Percentiles rank a stretch among this genome's conserved stretches.
phyloP scores from a whole-genome alignment of 2,888 invertebrate species.

The Pseudococcus viburni region DNA sequence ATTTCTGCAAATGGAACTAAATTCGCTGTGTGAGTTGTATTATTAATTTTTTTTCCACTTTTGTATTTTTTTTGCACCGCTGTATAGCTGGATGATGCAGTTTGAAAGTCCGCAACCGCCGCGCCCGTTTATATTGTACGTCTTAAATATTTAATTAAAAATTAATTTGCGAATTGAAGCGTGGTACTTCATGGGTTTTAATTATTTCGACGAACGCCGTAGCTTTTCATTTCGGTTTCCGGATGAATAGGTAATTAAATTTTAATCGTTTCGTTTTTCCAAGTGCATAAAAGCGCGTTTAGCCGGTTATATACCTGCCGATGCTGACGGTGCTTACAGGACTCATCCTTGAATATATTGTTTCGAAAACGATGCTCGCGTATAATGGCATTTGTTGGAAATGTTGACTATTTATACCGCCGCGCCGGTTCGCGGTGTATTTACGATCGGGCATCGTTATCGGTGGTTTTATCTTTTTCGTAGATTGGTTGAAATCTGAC shows the following conservation, averaged over 20 bases:
- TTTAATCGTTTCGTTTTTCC: conserved; percentile 53
- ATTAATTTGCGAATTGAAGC: conserved; percentile 50
- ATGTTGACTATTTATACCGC: too few species aligned
- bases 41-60: conserved; percentile 48
- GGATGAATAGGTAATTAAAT: conserved; percentile 31
- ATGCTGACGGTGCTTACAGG: too few species aligned
- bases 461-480: too few species aligned
- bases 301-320: too few species aligned
- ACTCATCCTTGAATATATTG: too few species aligned
- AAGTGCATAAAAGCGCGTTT: background rate
- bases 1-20: conserved; percentile 51
- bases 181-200: conserved; percentile 22
- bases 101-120: background rate
- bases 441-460: too few species aligned
- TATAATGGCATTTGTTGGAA: too few species aligned
- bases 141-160: conserved; percentile 54
- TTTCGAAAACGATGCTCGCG: too few species aligned
- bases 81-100: background rate
- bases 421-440: too few species aligned
- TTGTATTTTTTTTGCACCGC: background rate
- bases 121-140: conserved; percentile 4
- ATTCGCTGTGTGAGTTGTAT: background rate
- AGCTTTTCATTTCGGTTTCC: conserved; percentile 5
- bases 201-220: conserved; percentile 29
- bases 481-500: too few species aligned